A percentile compares a stretch with the other conserved stretches of the same genome.
Conservation (phyloP, 2,888 invertebrate species). For the Colostygia pectinataria region DNA sequence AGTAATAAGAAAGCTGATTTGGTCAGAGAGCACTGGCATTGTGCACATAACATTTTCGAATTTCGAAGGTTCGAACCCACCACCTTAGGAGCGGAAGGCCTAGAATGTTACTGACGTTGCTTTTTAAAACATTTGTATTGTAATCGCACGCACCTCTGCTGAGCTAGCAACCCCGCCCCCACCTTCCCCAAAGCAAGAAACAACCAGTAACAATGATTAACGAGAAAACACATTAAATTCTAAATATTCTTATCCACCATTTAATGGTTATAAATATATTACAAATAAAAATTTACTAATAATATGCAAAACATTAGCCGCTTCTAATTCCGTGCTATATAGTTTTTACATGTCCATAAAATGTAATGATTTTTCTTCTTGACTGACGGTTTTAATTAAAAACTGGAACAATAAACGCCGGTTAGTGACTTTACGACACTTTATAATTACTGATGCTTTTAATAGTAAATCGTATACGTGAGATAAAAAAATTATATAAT, state of each 20-base stretch:
- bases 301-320: conserved; percentile 25
- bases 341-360: conserved; percentile 32
- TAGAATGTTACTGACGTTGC: too few relatives aligned
- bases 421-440: conserved; percentile 44
- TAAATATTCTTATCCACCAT: conserved; percentile 4
- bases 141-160: too few relatives aligned
- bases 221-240: neutral
- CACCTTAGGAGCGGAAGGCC: too few relatives aligned
- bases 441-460: conserved; percentile 27
- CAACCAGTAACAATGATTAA: too few relatives aligned
- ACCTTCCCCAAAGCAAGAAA: too few relatives aligned
- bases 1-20: too few relatives aligned
- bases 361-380: conserved; percentile 33
- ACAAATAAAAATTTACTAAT: conserved; percentile 21
- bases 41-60: too few relatives aligned
- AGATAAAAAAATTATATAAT: neutral
- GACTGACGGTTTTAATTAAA: conserved; percentile 39
- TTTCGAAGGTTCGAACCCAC: too few relatives aligned
- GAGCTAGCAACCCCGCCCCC: too few relatives aligned
- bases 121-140: too few relatives aligned
- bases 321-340: conserved; percentile 32
- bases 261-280: conserved; percentile 1
- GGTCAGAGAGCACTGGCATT: too few relatives aligned
- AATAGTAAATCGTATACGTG: neutral
- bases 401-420: conserved; percentile 48